Evolutionary conservation across 1,140 invertebrate species (phyloP).

Genomic region (Notospermus geniculatus): DNA sequence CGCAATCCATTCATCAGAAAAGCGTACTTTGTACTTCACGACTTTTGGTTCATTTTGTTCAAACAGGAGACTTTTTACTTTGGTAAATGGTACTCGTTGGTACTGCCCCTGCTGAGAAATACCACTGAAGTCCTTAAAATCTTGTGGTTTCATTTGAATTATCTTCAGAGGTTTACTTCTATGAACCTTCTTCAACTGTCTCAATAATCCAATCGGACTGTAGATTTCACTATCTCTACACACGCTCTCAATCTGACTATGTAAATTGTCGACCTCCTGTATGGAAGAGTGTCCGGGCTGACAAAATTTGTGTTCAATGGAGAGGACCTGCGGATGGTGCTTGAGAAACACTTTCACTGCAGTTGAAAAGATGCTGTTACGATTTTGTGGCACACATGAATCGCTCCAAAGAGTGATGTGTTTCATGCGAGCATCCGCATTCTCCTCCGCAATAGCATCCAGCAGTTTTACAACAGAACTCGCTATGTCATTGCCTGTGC

Average conservation of each 20-base stretch:
- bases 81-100: no score
- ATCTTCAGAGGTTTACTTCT: constrained; percentile 7
- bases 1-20: no score
- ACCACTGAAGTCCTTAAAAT: neutral
- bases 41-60: no score
- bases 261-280: constrained; percentile 27
- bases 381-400: no score
- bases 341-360: constrained; percentile 20
- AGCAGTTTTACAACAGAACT: constrained; percentile 23
- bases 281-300: constrained; percentile 24
- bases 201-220: constrained; percentile 27
- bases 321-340: constrained; percentile 15
- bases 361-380: constrained; percentile 15
- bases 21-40: no score
- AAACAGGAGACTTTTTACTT: no score
- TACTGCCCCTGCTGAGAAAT: no score
- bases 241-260: constrained; percentile 25
- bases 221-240: constrained; percentile 20
- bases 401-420: no score
- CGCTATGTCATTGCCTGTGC: constrained; percentile 30
- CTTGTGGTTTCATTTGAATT: constrained; percentile 8
- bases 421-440: constrained; percentile 7
- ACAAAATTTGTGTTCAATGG: constrained; percentile 26
- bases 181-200: constrained; percentile 22
- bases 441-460: constrained; percentile 13